Evolutionary conservation across 2,797 vertebrate species (phyloP).

Genomic region (Tarsius wallacei): DNA sequence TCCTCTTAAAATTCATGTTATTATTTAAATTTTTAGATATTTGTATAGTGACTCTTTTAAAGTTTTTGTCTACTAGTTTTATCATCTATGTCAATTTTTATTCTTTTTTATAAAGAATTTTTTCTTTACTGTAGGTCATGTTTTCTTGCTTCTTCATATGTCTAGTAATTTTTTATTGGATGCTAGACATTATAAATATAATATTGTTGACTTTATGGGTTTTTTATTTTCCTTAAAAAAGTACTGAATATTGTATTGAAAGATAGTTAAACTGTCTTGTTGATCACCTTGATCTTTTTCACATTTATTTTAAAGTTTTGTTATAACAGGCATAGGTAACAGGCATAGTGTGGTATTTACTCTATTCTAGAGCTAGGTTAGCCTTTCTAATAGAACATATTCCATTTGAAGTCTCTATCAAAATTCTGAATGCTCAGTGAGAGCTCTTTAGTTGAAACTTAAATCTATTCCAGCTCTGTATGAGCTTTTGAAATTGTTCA

Average conservation of each 20-base stretch:
- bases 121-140: neutral
- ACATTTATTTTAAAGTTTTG: conserved; percentile 43
- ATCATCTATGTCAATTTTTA: neutral
- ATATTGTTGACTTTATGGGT: neutral
- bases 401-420: neutral
- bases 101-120: neutral
- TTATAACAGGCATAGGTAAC: neutral
- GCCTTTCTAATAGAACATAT: neutral
- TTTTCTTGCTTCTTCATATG: conserved; percentile 34
- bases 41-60: neutral
- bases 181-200: conserved; percentile 63
- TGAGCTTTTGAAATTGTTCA: neutral
- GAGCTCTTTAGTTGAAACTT: neutral
- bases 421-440: conserved; percentile 29
- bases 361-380: neutral
- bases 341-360: neutral
- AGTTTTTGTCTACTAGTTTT: neutral
- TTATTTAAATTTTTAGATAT: neutral
- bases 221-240: neutral
- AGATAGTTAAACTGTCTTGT: conserved; percentile 1
- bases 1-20: conserved; percentile 8
- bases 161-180: conserved; percentile 76
- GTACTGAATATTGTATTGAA: neutral
- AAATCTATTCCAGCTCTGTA: neutral
- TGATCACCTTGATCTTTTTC: neutral